These are phyloP conservation scores for Schizopygopsis pylzovi DNA, from an alignment of 2,797 vertebrate species.

Conservation along the genomic window DNA sequence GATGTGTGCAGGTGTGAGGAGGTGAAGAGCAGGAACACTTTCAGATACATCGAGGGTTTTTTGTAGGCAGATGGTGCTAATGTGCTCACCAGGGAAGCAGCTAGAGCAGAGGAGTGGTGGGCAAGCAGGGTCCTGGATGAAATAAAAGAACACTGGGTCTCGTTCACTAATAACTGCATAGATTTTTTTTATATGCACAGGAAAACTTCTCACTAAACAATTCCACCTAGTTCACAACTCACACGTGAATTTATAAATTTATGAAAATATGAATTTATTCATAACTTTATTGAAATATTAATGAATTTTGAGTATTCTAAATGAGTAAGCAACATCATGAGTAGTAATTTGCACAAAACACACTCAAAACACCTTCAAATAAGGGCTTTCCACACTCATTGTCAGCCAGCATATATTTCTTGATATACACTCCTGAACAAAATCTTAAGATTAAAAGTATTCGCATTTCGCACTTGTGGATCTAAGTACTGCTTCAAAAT, in stretches of 20 bases:
- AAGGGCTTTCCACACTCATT: too few relatives aligned
- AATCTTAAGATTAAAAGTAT: too few relatives aligned
- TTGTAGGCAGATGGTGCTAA: constrained; percentile 30
- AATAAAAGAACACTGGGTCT: background rate
- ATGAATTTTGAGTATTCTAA: too few relatives aligned
- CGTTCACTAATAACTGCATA: background rate
- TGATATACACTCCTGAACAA: too few relatives aligned
- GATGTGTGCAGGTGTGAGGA: constrained; percentile 2
- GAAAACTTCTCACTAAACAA: background rate
- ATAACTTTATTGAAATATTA: background rate
- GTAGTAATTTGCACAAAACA: too few relatives aligned
- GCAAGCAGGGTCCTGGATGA: background rate
- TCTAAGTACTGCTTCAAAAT: too few relatives aligned
- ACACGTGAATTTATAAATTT: background rate
- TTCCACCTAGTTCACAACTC: background rate
- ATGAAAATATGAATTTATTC: background rate
- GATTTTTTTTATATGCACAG: background rate
- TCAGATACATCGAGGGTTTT: background rate
- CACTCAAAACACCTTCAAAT: too few relatives aligned
- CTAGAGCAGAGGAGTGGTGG: background rate
- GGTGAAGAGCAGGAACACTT: background rate
- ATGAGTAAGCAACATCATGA: too few relatives aligned
- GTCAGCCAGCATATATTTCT: too few relatives aligned
- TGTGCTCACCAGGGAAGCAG: constrained; percentile 19
- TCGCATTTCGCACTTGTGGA: too few relatives aligned